phyloP scores from a whole-genome alignment of 2,888 invertebrate genomes.

The Ptilodon capucinus region DNA sequence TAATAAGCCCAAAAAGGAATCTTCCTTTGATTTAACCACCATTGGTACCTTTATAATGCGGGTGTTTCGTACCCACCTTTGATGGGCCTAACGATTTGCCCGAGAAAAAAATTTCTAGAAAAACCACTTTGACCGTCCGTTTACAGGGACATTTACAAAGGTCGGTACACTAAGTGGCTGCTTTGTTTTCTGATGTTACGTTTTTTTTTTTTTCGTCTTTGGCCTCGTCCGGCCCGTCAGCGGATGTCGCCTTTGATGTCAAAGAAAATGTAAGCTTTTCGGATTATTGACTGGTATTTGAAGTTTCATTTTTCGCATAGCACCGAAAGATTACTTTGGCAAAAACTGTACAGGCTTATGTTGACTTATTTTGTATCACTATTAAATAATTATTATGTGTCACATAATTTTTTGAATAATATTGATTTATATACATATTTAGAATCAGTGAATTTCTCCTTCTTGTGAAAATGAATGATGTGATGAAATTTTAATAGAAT shows the following conservation, averaged over 20 bases:
- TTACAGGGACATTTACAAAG: conserved; percentile 40
- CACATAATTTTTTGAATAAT: no score
- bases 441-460: no score
- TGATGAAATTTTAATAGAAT: no score
- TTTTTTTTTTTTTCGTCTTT: conserved; percentile 25
- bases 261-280: conserved; percentile 23
- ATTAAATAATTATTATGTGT: not conserved
- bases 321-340: not conserved
- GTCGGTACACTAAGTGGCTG: conserved; percentile 45
- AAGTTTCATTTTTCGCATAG: conserved; percentile 6
- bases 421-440: no score
- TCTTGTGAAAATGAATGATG: no score
- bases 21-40: conserved; percentile 62
- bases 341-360: not conserved
- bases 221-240: conserved; percentile 21
- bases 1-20: conserved; percentile 72
- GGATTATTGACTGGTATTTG: conserved; percentile 26
- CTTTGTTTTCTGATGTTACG: conserved; percentile 36
- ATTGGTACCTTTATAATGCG: conserved; percentile 62
- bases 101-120: conserved; percentile 44
- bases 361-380: not conserved
- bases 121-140: conserved; percentile 49
- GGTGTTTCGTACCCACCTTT: conserved; percentile 64
- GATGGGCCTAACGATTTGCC: conserved; percentile 56
- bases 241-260: conserved; percentile 24